Evolutionary conservation across 2,888 invertebrate species (phyloP), one percentile per base, ranked within the genome.

Genomic region (Stratiomys singularior): DNA sequence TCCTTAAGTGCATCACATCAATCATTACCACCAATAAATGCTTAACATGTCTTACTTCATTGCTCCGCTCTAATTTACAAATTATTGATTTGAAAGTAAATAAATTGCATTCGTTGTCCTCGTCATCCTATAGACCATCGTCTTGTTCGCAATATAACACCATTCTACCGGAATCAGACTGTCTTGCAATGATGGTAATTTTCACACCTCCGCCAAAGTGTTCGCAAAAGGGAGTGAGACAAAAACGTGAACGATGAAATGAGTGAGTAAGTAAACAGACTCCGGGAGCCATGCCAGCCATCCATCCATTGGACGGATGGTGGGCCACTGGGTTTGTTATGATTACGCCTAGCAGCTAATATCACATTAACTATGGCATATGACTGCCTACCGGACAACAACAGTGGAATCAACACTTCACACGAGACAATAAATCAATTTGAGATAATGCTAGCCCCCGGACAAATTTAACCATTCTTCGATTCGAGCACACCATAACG

Each of bases 401-500:
- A 64, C 28, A n/a, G 64, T 64, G 28, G 64, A 64, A 64, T 64
- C 64, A 64, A 64, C 64, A 64, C 64, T 64, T 64, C 64, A 64
- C 64, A 64, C 64, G 64, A 64, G 64, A 64, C 64, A 64, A 64
- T 64, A 64, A 64, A 64, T 64, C 64, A 64, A 64, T 64, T 64
- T 64, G 64, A 64, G 64, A 64, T 64, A 64, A 64, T 64, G 21
- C 25, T 64, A 23, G 64, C 64, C 30, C 28, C 28, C 28, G 30
- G 64, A n/a, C 18, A 64, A 64, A 25, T 64, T 1, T 64, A 37
- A 64, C 64, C 64, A 64, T 64, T 64, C 64, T 30, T 28, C 28
- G 64, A 27, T 15, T 25, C 21, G 25, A 15, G 15, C 52, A 52
- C 52, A 37, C 37, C 37, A 37, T 37, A 9, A 37, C 9, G n/a